Conservation (phyloP, 2,113 vertebrate species). For the Acanthisitta chloris region DNA sequence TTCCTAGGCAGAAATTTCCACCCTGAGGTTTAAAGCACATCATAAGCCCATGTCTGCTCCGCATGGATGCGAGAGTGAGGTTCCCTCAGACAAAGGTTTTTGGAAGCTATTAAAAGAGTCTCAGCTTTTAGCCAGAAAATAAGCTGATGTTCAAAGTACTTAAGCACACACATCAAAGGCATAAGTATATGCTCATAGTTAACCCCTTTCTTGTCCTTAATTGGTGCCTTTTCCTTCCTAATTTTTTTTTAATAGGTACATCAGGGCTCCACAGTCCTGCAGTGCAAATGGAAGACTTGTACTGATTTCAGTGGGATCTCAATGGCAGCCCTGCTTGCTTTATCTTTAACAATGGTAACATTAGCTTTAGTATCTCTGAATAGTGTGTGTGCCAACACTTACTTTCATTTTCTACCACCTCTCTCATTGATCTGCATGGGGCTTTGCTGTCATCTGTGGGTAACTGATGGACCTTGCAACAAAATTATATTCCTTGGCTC, state of each 20-base stretch:
- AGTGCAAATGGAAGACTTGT: not conserved
- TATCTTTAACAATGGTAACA: not conserved
- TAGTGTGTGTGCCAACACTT: not conserved
- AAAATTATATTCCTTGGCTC: slow-evolving; percentile 21
- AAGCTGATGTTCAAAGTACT: not conserved
- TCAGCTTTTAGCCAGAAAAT: not conserved
- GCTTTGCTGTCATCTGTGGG: slow-evolving; percentile 4
- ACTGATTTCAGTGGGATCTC: not conserved
- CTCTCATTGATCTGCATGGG: not conserved
- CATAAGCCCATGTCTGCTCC: not conserved
- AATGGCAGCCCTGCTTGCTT: not conserved
- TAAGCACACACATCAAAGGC: not conserved
- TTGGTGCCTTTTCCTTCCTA: not conserved
- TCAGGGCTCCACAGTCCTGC: not conserved
- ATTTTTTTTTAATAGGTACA: not conserved
- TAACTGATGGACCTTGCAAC: slow-evolving; percentile 10
- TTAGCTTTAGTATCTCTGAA: slow-evolving; percentile 26
- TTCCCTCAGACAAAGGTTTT: not conserved
- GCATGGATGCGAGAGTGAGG: not conserved
- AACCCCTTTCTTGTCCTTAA: not conserved
- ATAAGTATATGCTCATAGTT: not conserved
- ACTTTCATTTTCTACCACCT: slow-evolving; percentile 9
- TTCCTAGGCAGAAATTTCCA: not conserved
- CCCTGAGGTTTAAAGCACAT: not conserved
- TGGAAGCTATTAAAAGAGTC: not conserved